These are phyloP conservation scores for Neelides sp. DNA, from an alignment of 1,140 invertebrate genomes.

Conservation along the genomic window DNA sequence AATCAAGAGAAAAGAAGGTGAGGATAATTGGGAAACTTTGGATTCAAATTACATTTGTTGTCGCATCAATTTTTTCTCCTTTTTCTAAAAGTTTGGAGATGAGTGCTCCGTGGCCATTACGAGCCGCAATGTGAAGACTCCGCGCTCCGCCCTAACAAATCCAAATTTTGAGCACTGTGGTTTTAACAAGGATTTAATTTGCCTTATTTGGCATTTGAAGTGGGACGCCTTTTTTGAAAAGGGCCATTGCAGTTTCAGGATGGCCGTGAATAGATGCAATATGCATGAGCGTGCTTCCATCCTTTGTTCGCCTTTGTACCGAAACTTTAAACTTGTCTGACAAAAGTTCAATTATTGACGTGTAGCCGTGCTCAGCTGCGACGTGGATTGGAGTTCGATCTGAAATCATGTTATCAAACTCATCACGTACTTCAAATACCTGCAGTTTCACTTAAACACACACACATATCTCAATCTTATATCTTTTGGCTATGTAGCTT, in stretches of 20 bases:
- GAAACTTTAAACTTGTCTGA: constrained; percentile 95
- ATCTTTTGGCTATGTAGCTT: too few species aligned
- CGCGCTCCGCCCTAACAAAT: constrained; percentile 58
- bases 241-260: constrained; percentile 91
- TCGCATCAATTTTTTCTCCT: constrained; percentile 87
- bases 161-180: too few species aligned
- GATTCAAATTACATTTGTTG: constrained; percentile 61
- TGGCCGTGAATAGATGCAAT: constrained; percentile 91
- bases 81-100: constrained; percentile 88
- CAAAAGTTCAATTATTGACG: constrained; percentile 81
- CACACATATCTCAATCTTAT: too few species aligned
- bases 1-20: constrained; percentile 18
- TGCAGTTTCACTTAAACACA: too few species aligned
- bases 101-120: constrained; percentile 87
- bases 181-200: constrained; percentile 19
- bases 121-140: constrained; percentile 80
- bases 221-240: constrained; percentile 95
- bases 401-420: too few species aligned
- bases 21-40: neutral
- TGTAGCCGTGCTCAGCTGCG: constrained; percentile 52
- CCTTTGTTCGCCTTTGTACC: constrained; percentile 82
- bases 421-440: too few species aligned
- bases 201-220: constrained; percentile 98
- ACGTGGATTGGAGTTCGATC: constrained; percentile 34
- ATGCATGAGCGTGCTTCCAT: constrained; percentile 95